Base-by-base conservation (phyloP, 2,113 vertebrate species). In the Ailuropoda melanoleuca region DNA sequence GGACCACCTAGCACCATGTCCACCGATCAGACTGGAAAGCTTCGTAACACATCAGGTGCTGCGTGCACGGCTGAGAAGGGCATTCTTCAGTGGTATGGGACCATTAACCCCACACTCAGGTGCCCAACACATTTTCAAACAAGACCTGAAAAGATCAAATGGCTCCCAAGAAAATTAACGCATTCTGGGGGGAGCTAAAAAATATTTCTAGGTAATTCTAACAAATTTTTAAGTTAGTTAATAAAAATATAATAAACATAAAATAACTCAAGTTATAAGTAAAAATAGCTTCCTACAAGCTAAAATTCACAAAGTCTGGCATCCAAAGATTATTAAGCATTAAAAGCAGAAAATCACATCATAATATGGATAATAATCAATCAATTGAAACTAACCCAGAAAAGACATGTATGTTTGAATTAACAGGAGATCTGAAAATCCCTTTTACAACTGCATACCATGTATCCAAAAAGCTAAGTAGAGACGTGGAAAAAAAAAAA, bases 1-100 rank as follows among this genome's bases (percentile, higher is more conserved):
- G 74, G 34, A 21, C 46, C 3, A 1, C 13, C 46, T 31, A 6
- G 81, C 14, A 9, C 23, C 23, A 24, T 17, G 18, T 10, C 9
- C 13, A 1, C 4, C 19, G 4, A 0, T 11, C 29, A 17, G 37
- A 26, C 53, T 39, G 26, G 24, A 6, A 12, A 14, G 7, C 14
- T 34, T 48, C 2, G 0, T 15, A 4, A 31, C 29, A 24, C 2
- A n/a, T 8, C 34, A 15, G n/a, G 0, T 8, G 12, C 37, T 39
- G 55, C 13, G 8, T 24, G 4, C 19, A 3, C 5, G 9, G 3
- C 29, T 37, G 8, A 68, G 31, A 66, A 64, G 13, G 23, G 6
- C 6, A 10, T 23, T 23, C 29, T 26, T 87, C 46, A 21, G 0
- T 6, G 2, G 18, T 24, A 13, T 31, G 64, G 6, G 3, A 18